These are phyloP conservation scores for Cenopis cana DNA, from an alignment of 2,888 invertebrate genomes.

Conservation along the genomic window DNA sequence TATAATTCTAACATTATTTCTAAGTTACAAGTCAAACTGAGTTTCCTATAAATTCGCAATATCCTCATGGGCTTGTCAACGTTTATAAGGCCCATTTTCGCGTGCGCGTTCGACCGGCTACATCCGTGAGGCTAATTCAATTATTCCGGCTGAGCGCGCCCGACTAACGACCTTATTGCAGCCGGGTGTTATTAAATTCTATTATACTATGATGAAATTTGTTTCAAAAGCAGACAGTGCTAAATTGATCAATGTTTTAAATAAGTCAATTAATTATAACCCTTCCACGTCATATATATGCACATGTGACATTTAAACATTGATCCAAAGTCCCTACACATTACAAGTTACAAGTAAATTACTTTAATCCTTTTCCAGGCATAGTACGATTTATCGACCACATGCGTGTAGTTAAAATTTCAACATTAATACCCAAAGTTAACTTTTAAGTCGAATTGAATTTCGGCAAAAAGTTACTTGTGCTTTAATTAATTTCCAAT, in stretches of 20 bases:
- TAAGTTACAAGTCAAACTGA: slow-evolving; percentile 6
- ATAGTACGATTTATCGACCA: too few species aligned
- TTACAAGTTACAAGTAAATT: too few species aligned
- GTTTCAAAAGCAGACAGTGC: not conserved
- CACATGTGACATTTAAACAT: too few species aligned
- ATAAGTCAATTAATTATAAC: not conserved
- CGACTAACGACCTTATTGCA: slow-evolving; percentile 75
- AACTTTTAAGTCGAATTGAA: too few species aligned
- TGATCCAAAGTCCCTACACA: too few species aligned
- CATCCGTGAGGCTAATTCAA: slow-evolving; percentile 69
- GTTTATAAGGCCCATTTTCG: slow-evolving; percentile 22
- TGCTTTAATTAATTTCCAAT: too few species aligned
- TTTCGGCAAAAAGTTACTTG: too few species aligned
- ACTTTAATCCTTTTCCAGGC: too few species aligned
- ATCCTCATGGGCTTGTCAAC: slow-evolving; percentile 11
- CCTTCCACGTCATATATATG: too few species aligned
- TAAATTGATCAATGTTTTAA: slow-evolving; percentile 2
- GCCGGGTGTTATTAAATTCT: slow-evolving; percentile 45
- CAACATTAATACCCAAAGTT: too few species aligned
- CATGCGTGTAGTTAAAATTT: too few species aligned
- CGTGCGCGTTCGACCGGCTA: slow-evolving; percentile 49
- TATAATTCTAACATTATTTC: not conserved
- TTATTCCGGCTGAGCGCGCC: slow-evolving; percentile 74
- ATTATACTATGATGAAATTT: slow-evolving; percentile 36
- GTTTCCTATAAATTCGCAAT: slow-evolving; percentile 8